Percentiles rank a stretch among this genome's conserved stretches.
Evolutionary conservation across 30 jellyfish, hydroid and myxozoan genomes (phyloP).

Genomic region (Aurelia coerulea): DNA sequence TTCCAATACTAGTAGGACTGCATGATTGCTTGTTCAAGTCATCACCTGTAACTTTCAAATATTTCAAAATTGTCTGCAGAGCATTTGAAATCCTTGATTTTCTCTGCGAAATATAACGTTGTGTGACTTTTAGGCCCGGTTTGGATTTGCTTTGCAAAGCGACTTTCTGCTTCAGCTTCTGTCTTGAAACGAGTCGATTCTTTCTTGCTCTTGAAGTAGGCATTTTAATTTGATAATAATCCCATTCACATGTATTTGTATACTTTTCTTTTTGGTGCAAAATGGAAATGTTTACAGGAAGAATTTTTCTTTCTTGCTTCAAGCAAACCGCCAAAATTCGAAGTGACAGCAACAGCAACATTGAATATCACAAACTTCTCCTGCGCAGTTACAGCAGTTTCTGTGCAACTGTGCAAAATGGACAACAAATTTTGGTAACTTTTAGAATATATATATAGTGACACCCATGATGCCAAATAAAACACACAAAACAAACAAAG

Average conservation of each 20-base stretch:
- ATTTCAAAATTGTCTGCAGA: constrained; percentile 5
- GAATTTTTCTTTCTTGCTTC: no score
- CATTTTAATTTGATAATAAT: not conserved
- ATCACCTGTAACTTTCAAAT: not conserved
- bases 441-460: no score
- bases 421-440: no score
- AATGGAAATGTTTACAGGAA: not conserved
- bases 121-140: constrained; percentile 24
- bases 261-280: not conserved
- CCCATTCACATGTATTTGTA: not conserved
- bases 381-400: no score
- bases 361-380: not conserved
- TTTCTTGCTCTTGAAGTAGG: constrained; percentile 68
- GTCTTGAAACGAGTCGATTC: constrained; percentile 35
- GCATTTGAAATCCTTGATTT: constrained; percentile 15
- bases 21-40: no score
- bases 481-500: no score
- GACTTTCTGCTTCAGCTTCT: constrained; percentile 33
- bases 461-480: no score
- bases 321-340: not conserved
- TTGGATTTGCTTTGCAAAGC: constrained; percentile 41
- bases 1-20: no score
- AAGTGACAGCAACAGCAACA: constrained; percentile 14
- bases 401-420: no score
- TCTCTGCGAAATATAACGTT: not conserved